Evolutionary conservation across 2,888 invertebrate species (phyloP).

Genomic region (Eumacrocentrus americanus): DNA sequence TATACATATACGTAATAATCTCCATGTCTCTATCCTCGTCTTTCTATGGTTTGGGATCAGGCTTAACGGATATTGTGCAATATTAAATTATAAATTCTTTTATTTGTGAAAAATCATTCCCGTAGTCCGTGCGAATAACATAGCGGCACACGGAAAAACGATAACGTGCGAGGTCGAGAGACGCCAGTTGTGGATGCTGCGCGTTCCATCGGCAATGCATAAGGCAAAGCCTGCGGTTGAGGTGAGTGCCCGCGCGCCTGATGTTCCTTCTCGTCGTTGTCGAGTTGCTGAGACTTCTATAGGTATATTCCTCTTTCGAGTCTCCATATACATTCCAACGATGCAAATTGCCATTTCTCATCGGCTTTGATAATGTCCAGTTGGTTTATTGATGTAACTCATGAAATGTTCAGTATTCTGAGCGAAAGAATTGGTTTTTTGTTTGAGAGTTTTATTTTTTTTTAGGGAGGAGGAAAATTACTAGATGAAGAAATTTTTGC

Average conservation of each 20-base stretch:
- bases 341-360: constrained; percentile 12
- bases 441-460: not conserved
- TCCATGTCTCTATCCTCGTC: no score
- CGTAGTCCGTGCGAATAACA: no score
- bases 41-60: not conserved
- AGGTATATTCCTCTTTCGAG: no score
- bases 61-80: not conserved
- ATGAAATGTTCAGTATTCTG: no score
- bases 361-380: constrained; percentile 7
- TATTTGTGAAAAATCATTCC: no score
- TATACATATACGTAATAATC: no score
- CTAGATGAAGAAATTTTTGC: not conserved
- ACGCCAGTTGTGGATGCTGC: constrained; percentile 16
- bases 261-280: constrained; percentile 22
- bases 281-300: constrained; percentile 1
- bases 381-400: no score
- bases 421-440: not conserved
- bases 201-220: constrained; percentile 26
- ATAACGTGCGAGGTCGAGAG: constrained; percentile 9
- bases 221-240: constrained; percentile 23
- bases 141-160: no score
- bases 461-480: not conserved
- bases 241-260: constrained; percentile 28
- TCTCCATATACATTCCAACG: constrained; percentile 11
- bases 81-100: no score